Conservation (phyloP, 2,888 invertebrate species). For the Chrysolina oricalcia region DNA sequence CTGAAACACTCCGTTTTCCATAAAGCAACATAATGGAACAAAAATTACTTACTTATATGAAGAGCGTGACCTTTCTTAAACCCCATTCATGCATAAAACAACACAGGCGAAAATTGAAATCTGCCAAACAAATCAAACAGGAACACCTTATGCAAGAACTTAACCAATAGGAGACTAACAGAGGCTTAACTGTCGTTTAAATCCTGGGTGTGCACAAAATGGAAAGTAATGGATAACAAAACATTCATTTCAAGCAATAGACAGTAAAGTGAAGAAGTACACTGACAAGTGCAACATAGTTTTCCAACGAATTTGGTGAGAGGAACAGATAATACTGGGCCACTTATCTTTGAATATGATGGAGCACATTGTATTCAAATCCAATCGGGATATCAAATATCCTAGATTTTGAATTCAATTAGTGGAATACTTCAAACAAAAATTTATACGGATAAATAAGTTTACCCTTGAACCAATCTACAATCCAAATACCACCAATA, state of each 20-base stretch:
- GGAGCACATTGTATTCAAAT: too few species aligned
- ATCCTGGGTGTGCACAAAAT: constrained; percentile 67
- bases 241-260: constrained; percentile 63
- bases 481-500: too few species aligned
- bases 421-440: too few species aligned
- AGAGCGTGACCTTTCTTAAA: constrained; percentile 5
- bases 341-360: neutral
- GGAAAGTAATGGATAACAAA: constrained; percentile 59
- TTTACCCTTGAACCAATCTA: too few species aligned
- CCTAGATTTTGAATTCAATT: too few species aligned
- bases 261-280: constrained; percentile 53
- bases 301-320: neutral
- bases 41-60: neutral
- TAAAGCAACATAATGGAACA: too few species aligned
- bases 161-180: constrained; percentile 60
- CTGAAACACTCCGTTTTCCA: too few species aligned
- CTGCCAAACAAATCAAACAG: constrained; percentile 1
- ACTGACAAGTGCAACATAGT: constrained; percentile 45
- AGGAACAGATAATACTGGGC: constrained; percentile 35
- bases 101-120: neutral
- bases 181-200: constrained; percentile 66
- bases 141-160: constrained; percentile 28
- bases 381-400: too few species aligned
- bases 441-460: too few species aligned
- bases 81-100: constrained; percentile 6